Conservation (phyloP, 1,140 invertebrate species). For the Scaptomyza hsui region DNA sequence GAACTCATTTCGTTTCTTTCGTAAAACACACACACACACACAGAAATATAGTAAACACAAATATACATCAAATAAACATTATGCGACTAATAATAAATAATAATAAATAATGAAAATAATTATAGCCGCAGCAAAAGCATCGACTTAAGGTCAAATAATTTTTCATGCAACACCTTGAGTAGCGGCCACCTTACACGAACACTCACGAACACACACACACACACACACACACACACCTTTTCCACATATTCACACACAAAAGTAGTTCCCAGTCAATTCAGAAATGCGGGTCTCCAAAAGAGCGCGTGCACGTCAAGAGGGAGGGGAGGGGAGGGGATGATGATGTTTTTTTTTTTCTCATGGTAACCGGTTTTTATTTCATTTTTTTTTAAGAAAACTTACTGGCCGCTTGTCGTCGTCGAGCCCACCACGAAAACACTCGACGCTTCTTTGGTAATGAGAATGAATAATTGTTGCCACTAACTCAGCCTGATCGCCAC, state of each 20-base stretch:
- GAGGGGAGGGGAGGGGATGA: not conserved
- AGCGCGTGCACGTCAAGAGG: not conserved
- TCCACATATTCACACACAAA: not conserved
- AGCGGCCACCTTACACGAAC: conserved; percentile 25
- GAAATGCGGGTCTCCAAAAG: conserved; percentile 18
- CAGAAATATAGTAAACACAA: too few species aligned
- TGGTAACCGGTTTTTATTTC: conserved; percentile 36
- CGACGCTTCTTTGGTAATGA: conserved; percentile 33
- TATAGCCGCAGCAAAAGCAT: conserved; percentile 46
- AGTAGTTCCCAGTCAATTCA: conserved; percentile 29
- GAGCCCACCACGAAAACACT: conserved; percentile 22
- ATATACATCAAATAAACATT: conserved; percentile 16
- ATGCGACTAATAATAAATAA: conserved; percentile 60
- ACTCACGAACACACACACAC: conserved; percentile 21
- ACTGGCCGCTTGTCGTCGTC: conserved; percentile 26
- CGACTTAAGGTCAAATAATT: conserved; percentile 65
- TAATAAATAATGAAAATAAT: conserved; percentile 63
- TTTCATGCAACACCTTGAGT: conserved; percentile 74
- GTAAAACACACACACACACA: conserved; percentile 6
- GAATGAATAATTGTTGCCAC: conserved; percentile 42
- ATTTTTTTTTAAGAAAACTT: conserved; percentile 1
- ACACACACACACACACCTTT: conserved; percentile 3
- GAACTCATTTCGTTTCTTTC: conserved; percentile 35
- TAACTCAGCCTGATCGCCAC: conserved; percentile 10
- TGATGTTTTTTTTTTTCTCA: not conserved